These are phyloP conservation scores for Tetranychus urticae DNA, from an alignment of 1,140 invertebrate genomes.

Conservation along the genomic window DNA sequence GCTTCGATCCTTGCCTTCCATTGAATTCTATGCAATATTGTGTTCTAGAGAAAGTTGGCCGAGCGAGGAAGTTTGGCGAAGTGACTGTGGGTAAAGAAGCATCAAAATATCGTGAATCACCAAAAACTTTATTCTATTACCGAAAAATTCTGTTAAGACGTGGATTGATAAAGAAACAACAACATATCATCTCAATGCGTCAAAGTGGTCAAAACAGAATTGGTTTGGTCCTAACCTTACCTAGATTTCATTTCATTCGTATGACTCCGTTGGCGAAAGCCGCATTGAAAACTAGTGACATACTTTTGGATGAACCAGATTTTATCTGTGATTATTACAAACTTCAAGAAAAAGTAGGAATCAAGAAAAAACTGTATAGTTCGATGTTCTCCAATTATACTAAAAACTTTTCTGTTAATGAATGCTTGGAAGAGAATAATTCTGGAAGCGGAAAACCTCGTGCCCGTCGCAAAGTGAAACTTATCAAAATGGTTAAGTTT, in stretches of 20 bases:
- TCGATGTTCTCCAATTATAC: not conserved
- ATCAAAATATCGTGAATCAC: constrained; percentile 22
- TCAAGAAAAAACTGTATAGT: not conserved
- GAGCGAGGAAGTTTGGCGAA: constrained; percentile 40
- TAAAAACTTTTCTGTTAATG: not conserved
- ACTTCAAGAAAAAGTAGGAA: not conserved
- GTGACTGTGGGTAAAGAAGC: constrained; percentile 33
- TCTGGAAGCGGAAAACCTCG: not conserved
- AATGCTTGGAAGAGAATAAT: not conserved
- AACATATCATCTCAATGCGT: constrained; percentile 6
- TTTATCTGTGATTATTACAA: constrained; percentile 18
- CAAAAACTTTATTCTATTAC: constrained; percentile 40
- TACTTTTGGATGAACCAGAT: constrained; percentile 27
- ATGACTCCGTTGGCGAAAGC: constrained; percentile 10
- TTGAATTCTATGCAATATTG: constrained; percentile 36
- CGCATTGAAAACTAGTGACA: constrained; percentile 27
- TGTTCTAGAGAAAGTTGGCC: constrained; percentile 48
- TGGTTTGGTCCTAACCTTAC: constrained; percentile 10
- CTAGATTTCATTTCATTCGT: constrained; percentile 9
- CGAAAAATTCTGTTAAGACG: constrained; percentile 32
- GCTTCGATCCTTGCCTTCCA: constrained; percentile 27
- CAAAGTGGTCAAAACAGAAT: constrained; percentile 2
- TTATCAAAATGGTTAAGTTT: constrained; percentile 6
- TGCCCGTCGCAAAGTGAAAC: not conserved
- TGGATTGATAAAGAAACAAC: constrained; percentile 37